These are phyloP conservation scores for Dione juno DNA, from an alignment of 2,888 invertebrate species.

Conservation along the genomic window DNA sequence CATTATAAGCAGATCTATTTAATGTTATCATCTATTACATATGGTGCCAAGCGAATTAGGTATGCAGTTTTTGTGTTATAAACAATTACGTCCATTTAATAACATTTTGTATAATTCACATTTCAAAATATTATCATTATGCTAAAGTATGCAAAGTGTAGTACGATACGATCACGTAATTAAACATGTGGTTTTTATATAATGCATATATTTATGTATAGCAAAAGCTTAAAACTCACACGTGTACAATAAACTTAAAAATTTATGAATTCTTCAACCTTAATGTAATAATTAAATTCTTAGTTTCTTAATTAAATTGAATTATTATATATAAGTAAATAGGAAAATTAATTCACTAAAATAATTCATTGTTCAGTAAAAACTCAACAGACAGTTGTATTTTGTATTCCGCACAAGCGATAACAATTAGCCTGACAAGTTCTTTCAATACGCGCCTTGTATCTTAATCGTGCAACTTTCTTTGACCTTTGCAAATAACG, in stretches of 20 bases:
- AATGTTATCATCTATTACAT: conserved; percentile 16
- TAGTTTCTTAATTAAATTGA: not conserved
- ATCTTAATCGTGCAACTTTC: conserved; percentile 55
- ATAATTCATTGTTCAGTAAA: conserved; percentile 22
- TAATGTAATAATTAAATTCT: no score
- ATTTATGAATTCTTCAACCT: no score
- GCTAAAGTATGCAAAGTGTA: not conserved
- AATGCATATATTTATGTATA: not conserved
- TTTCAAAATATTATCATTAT: conserved; percentile 5
- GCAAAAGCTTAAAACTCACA: not conserved
- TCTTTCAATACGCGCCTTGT: conserved; percentile 63
- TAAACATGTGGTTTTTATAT: not conserved
- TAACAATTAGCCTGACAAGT: conserved; percentile 64
- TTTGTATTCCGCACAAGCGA: conserved; percentile 55
- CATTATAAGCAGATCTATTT: conserved; percentile 23
- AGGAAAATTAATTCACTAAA: not conserved
- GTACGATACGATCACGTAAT: not conserved
- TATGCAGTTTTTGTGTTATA: conserved; percentile 2
- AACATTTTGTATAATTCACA: not conserved
- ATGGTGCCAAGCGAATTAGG: not conserved
- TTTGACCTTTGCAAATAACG: conserved; percentile 54
- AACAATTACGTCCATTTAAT: conserved; percentile 2
- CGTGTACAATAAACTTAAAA: not conserved
- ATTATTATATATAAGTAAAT: not conserved
- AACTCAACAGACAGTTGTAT: conserved; percentile 53